phyloP scores from a whole-genome alignment of 37 sponge, comb jelly and placozoan species.

The Geodia barretti region DNA sequence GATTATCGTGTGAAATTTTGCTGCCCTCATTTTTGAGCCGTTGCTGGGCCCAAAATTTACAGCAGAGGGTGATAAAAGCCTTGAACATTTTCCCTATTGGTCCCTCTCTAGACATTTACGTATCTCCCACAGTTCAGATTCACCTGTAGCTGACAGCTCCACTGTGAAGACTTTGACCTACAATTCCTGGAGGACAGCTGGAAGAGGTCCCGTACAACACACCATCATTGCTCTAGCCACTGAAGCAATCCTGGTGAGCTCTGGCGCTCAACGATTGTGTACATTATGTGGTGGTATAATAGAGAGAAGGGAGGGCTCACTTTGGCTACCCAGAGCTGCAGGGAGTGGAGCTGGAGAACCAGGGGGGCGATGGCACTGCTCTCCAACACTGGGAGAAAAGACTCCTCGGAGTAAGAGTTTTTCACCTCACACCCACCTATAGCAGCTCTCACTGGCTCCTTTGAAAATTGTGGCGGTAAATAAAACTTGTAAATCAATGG shows the following conservation, averaged over 20 bases:
- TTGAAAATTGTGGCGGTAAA: no score
- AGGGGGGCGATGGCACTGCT: slow-evolving; percentile 70
- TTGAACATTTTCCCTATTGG: no score
- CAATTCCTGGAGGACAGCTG: neutral
- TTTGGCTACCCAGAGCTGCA: slow-evolving; percentile 63
- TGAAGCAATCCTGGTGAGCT: neutral
- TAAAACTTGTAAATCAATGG: neutral
- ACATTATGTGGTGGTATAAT: neutral
- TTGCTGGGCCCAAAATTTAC: no score
- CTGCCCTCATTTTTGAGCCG: no score
- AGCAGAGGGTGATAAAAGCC: no score
- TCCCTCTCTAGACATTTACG: no score
- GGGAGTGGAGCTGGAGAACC: slow-evolving; percentile 86
- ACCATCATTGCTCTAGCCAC: neutral
- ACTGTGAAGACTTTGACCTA: neutral
- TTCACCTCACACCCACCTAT: no score
- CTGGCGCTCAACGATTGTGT: no score
- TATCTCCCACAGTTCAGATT: neutral
- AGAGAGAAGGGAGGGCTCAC: slow-evolving; percentile 66
- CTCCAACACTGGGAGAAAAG: slow-evolving; percentile 87
- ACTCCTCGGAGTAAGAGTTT: slow-evolving; percentile 47
- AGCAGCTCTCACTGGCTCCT: no score
- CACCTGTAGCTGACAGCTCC: no score
- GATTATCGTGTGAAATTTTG: no score
- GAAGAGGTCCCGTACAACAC: neutral